Percentiles rank a stretch among this genome's conserved stretches.
Evolutionary conservation across 1,140 invertebrate genomes (phyloP).

Genomic region (Bombus superbus): DNA sequence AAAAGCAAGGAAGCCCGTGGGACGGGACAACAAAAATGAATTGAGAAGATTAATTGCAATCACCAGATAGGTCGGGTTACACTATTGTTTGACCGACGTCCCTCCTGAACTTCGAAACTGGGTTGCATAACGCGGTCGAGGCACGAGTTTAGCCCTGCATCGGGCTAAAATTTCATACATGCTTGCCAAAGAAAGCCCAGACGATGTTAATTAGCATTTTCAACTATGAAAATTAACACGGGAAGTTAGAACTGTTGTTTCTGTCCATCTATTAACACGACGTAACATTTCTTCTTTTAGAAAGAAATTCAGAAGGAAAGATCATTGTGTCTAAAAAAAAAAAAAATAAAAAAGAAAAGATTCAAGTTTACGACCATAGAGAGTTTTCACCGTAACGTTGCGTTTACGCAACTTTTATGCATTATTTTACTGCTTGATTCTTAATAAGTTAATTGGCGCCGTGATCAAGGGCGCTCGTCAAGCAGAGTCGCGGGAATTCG

Average conservation of each 20-base stretch:
- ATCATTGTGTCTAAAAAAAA: background rate
- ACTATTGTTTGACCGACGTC: slow-evolving; percentile 66
- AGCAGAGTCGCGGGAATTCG: background rate
- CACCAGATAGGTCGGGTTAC: slow-evolving; percentile 68
- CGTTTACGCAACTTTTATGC: background rate
- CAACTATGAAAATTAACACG: background rate
- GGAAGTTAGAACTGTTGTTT: background rate
- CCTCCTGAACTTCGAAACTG: slow-evolving; percentile 61
- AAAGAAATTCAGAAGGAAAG: too few relatives aligned
- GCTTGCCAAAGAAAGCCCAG: background rate
- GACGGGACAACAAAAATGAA: slow-evolving; percentile 52
- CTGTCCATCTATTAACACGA: background rate
- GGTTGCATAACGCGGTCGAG: slow-evolving; percentile 62
- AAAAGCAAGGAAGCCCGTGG: slow-evolving; percentile 32
- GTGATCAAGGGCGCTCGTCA: background rate
- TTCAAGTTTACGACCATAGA: background rate
- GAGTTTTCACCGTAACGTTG: background rate
- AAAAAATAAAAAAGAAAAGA: too few relatives aligned
- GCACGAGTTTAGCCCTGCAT: background rate
- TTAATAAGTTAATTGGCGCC: background rate
- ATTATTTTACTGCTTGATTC: background rate
- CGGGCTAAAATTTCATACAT: slow-evolving; percentile 26
- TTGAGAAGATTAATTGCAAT: slow-evolving; percentile 73
- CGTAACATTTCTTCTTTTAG: too few relatives aligned
- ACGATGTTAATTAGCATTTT: background rate